Evolutionary conservation across 2,888 invertebrate species (phyloP).

Genomic region (Hydriomena furcata): DNA sequence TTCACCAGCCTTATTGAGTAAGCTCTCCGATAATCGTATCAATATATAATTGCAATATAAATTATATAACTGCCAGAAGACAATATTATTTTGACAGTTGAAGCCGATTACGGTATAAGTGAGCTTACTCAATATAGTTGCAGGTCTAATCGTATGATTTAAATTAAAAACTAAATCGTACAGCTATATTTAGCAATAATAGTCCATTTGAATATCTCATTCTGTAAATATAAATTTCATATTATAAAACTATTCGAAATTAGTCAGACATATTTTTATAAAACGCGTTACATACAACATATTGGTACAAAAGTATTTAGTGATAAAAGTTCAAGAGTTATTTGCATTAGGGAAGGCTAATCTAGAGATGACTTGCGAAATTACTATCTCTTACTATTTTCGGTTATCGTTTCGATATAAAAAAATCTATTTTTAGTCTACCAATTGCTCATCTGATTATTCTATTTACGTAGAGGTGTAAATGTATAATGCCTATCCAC

Average conservation of each 20-base stretch:
- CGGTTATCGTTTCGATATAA: not conserved
- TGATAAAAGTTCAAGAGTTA: slow-evolving; percentile 27
- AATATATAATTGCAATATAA: too few relatives aligned
- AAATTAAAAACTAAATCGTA: too few relatives aligned
- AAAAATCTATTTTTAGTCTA: slow-evolving; percentile 5
- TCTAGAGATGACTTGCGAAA: slow-evolving; percentile 22
- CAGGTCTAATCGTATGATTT: too few relatives aligned
- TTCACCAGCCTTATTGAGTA: too few relatives aligned
- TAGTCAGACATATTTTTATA: slow-evolving; percentile 28
- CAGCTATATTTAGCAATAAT: too few relatives aligned
- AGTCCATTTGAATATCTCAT: not conserved
- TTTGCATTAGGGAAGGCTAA: not conserved
- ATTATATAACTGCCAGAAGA: too few relatives aligned
- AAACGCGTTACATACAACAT: slow-evolving; percentile 40
- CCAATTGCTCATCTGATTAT: not conserved
- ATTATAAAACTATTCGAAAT: slow-evolving; percentile 2
- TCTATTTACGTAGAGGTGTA: not conserved
- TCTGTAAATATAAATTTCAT: not conserved
- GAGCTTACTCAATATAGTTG: too few relatives aligned
- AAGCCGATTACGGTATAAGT: too few relatives aligned
- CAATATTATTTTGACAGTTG: too few relatives aligned
- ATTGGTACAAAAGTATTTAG: slow-evolving; percentile 57
- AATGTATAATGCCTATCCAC: not conserved
- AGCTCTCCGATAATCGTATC: too few relatives aligned
- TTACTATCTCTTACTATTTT: not conserved